Percentiles rank a stretch among this genome's conserved stretches.
These are phyloP conservation scores for Tamias sibiricus DNA, from an alignment of 2,113 vertebrate species.

Conservation along the genomic window DNA sequence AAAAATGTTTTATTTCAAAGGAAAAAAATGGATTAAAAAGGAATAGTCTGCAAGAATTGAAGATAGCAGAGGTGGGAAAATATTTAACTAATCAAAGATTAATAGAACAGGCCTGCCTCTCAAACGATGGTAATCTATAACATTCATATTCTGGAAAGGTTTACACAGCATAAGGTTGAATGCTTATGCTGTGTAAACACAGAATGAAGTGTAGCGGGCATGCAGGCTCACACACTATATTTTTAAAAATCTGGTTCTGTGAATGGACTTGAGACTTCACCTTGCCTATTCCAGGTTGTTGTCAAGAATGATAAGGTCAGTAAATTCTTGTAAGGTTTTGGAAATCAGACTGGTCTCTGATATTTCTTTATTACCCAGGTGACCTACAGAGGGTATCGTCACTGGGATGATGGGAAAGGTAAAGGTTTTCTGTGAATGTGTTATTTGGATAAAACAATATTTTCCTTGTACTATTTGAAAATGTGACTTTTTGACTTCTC, in stretches of 20 bases:
- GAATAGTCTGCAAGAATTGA: background rate
- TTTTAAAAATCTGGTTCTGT: background rate
- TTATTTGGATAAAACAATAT: background rate
- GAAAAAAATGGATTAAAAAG: background rate
- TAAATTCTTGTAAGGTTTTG: background rate
- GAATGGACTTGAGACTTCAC: background rate
- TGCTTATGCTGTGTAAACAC: background rate
- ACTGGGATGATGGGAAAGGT: background rate
- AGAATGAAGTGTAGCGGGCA: background rate
- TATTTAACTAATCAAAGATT: background rate
- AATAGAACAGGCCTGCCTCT: background rate
- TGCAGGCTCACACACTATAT: background rate
- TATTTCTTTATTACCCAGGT: background rate
- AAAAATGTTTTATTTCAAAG: slow-evolving; percentile 14
- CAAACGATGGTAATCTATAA: background rate
- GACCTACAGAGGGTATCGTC: background rate
- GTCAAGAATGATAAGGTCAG: background rate
- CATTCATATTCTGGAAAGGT: background rate
- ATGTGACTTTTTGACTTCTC: background rate
- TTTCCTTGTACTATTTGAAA: background rate
- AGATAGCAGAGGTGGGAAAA: background rate
- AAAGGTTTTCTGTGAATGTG: background rate
- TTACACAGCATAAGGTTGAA: background rate
- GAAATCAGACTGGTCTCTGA: background rate
- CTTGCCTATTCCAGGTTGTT: background rate